A percentile compares a stretch with the other conserved stretches of the same genome.
Evolutionary conservation across 2,797 vertebrate species (phyloP).

Genomic region (Peromyscus nudipes): DNA sequence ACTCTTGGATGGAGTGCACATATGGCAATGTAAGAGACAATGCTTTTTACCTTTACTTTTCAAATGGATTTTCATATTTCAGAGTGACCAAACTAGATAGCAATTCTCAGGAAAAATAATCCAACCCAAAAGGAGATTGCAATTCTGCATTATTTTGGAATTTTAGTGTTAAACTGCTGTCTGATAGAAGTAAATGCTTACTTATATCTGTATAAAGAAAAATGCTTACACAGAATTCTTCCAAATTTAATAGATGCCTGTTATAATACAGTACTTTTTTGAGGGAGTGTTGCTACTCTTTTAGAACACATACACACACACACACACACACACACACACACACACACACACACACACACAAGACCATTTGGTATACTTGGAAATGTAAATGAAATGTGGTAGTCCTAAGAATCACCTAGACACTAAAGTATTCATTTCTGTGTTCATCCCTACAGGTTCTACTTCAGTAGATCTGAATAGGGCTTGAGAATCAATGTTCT

Average conservation of each 20-base stretch:
- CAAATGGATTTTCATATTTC: neutral
- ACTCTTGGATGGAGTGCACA: constrained; percentile 93
- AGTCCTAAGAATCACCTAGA: neutral
- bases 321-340: too few relatives aligned
- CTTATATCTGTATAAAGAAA: constrained; percentile 3
- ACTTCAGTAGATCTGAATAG: constrained; percentile 53
- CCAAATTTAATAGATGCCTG: neutral
- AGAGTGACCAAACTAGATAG: constrained; percentile 50
- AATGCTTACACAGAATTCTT: constrained; percentile 40
- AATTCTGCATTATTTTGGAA: constrained; percentile 60
- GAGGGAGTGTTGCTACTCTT: constrained; percentile 28
- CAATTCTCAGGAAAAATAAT: constrained; percentile 18
- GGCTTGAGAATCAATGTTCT: constrained; percentile 21
- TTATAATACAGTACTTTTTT: constrained; percentile 44
- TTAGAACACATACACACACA: neutral
- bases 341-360: too few relatives aligned
- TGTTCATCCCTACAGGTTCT: constrained; percentile 49
- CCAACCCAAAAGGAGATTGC: constrained; percentile 45
- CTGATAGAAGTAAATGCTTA: constrained; percentile 2
- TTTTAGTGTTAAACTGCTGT: constrained; percentile 54
- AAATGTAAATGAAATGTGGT: constrained; percentile 36
- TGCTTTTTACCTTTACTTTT: neutral
- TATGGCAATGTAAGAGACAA: constrained; percentile 90
- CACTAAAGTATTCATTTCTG: constrained; percentile 32
- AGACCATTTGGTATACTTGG: constrained; percentile 39